A percentile compares a stretch with the other conserved stretches of the same genome.
Evolutionary conservation across 1,140 invertebrate species (phyloP).

Genomic region (Hyphantria cunea): DNA sequence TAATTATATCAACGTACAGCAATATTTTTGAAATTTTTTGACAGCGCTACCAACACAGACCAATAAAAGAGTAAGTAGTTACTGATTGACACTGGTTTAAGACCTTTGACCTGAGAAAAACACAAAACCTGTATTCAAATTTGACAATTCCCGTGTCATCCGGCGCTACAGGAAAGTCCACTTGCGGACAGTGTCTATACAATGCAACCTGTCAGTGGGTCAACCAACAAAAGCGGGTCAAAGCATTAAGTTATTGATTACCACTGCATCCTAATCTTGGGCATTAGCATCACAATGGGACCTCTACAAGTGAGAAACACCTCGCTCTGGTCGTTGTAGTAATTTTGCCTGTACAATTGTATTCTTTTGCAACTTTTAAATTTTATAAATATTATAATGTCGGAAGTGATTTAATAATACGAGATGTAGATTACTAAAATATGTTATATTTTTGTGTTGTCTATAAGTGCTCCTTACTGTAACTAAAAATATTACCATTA

Average conservation of each 20-base stretch:
- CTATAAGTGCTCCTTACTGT: no score
- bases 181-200: slow-evolving; percentile 35
- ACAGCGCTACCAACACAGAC: no score
- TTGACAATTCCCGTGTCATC: not conserved
- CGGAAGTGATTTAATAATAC: not conserved
- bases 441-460: no score
- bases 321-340: slow-evolving; percentile 41
- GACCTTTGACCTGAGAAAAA: no score
- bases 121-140: no score
- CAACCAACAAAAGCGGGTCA: slow-evolving; percentile 60
- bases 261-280: slow-evolving; percentile 50
- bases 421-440: not conserved
- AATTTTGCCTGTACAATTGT: not conserved
- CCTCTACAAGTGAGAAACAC: slow-evolving; percentile 1
- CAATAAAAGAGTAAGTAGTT: no score
- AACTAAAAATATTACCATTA: no score
- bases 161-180: not conserved
- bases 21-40: no score
- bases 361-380: not conserved
- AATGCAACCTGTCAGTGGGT: slow-evolving; percentile 64
- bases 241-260: slow-evolving; percentile 48
- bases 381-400: not conserved
- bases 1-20: no score
- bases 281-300: slow-evolving; percentile 65
- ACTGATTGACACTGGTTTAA: no score